Evolutionary conservation across 1,140 invertebrate species (phyloP), one percentile per base, ranked within the genome.

Genomic region (Drosophila truncata): DNA sequence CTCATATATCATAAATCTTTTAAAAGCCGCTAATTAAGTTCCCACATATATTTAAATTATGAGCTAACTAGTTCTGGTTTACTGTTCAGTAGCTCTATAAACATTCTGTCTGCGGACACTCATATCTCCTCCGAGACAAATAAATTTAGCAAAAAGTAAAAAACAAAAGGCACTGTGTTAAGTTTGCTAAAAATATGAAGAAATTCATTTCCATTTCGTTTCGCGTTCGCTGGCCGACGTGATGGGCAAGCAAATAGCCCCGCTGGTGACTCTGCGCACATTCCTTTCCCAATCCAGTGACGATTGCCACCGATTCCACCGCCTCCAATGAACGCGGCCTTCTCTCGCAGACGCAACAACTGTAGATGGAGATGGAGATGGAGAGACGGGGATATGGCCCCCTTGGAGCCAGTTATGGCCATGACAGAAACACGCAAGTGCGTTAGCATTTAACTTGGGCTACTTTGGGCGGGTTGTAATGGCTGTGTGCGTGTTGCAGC

Each of bases 381-480:
- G 29, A 14, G 49, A 23, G 31, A 16, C 18, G 50, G 50, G 50
- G 31, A 35, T 23, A 54, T 54, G 52, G 52, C 33, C 66, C 61
- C 62, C 46, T 58, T 25, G 23, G 52, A 59, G 33, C 54, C 55
- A 60, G 54, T 64, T 64, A 42, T 42, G 73, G 67, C 69, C 66
- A 72, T 72, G 69, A 72, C 49, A 54, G 55, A 77, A 52, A 60
- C 72, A 77, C 63, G 74, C 75, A 71, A 80, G 67, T 80, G 78
- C 78, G 78, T 80, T 73, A 55, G 25, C 78, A 79, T 77, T 80
- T 76, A 80, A 80, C 78, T 80, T 80, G 78, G 78, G 33, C 76
- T 57, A 79, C 47, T 80, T 90, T 35, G 37, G 60, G 33, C 25
- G 59, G 33, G 46, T 55, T 70, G 50, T 54, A 55, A 41, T 37